Evolutionary conservation across 2,113 vertebrate species (phyloP).

Genomic region (Myotis yumanensis): DNA sequence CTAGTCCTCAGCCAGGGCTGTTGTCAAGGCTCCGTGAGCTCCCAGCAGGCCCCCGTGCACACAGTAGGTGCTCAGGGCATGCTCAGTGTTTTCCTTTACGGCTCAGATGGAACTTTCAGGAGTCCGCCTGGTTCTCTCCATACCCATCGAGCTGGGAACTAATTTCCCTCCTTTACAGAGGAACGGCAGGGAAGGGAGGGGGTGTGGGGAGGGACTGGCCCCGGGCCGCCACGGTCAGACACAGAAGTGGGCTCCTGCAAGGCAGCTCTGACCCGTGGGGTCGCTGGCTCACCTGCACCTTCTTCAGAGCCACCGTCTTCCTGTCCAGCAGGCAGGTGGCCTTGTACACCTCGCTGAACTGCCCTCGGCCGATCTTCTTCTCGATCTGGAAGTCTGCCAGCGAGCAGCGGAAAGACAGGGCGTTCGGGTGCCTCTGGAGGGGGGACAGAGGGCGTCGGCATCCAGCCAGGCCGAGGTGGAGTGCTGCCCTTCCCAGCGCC

Average conservation of each 20-base stretch:
- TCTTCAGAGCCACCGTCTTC: slow-evolving; percentile 88
- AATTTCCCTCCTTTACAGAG: background rate
- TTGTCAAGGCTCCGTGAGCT: rapidly evolving
- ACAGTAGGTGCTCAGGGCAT: background rate
- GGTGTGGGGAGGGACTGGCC: background rate
- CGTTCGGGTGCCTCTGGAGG: slow-evolving; percentile 80
- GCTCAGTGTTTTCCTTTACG: background rate
- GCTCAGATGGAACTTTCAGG: background rate
- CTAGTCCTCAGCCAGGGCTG: background rate
- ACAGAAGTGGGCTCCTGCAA: rapidly evolving
- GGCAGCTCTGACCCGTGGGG: rapidly evolving
- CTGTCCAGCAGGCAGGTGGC: slow-evolving; percentile 88
- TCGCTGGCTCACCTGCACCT: slow-evolving; percentile 84
- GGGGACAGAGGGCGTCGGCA: background rate
- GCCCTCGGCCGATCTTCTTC: slow-evolving; percentile 90
- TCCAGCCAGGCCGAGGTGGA: background rate
- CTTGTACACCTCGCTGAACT: slow-evolving; percentile 90
- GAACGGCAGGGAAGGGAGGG: too few relatives aligned
- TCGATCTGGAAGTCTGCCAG: slow-evolving; percentile 89
- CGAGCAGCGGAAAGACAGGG: slow-evolving; percentile 85
- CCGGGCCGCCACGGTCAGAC: background rate
- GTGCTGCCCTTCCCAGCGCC: background rate
- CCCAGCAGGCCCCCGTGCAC: background rate
- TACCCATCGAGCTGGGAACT: rapidly evolving
- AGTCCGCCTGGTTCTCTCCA: background rate